Evolutionary conservation across 2,888 invertebrate species (phyloP), one percentile per base, ranked within the genome.

Genomic region (Stenodera caucasica): DNA sequence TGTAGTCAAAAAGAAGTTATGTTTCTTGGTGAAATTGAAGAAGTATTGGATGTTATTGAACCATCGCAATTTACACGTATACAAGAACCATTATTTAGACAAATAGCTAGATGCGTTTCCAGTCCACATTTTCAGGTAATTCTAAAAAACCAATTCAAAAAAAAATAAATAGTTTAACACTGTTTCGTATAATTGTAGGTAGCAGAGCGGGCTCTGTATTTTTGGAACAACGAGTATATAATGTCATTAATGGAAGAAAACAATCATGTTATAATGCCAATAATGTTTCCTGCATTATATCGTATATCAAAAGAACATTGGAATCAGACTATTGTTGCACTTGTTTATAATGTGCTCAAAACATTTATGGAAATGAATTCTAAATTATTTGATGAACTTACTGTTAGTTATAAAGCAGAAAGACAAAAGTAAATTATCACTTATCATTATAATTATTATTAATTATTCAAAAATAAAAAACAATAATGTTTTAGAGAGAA

Each of bases 321-420:
- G 99, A 99, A 99, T 85, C 98, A 98, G 84, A 99, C 98, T 69
- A 99, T 99, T 77, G 95, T 99, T 73, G 98, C 98, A 64, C 90
- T 99, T 76, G 98, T 99, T 75, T 99, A 99, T 85, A 99, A 99
- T 83, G 99, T 99, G 79, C 90, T 99, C 77, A 99, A 99, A 85
- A 92, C 98, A 60, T 99, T 99, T 84, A 99, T 99, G 99, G 99
- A 99, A 84, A 99, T 99, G 98, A 99, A 99, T 86, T 97, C 97
- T 79, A 98, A 97, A 83, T 87, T 99, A 72, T 99, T 99, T 80
- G 99, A 99, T 82, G 98, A 99, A 84, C 88, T 99, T 81, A 95
- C 98, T 78, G 92, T 96, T 78, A 95, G 95, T 83, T 99, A 98
- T 85, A 99, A 99, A 85, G 93, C 96, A 77, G 98, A 99, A 84